Conservation (phyloP, 2,888 invertebrate genomes). For the Xestia xanthographa region DNA sequence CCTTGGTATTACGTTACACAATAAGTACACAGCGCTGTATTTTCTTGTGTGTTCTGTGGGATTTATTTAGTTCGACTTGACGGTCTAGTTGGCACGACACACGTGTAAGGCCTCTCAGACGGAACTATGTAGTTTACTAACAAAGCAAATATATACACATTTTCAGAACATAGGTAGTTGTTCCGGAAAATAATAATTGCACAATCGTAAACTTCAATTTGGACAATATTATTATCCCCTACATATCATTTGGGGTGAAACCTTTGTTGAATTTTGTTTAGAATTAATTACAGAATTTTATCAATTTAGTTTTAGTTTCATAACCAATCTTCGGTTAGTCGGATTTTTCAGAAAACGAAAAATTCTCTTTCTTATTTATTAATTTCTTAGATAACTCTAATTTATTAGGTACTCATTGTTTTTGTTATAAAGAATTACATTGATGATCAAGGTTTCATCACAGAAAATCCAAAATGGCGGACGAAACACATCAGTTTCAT, state of each 20-base stretch:
- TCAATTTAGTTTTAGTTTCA: background rate
- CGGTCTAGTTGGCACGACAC: constrained; percentile 34
- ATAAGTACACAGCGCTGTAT: constrained; percentile 64
- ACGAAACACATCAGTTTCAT: background rate
- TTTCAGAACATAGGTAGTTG: background rate
- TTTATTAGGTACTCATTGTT: background rate
- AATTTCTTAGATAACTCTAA: background rate
- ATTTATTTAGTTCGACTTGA: constrained; percentile 62
- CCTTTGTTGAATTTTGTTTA: background rate
- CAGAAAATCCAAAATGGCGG: constrained; percentile 18
- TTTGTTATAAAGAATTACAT: background rate
- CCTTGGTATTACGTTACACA: constrained; percentile 63
- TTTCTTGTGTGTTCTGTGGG: constrained; percentile 62
- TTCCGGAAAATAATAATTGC: background rate
- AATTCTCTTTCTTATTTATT: background rate
- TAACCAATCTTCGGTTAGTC: background rate
- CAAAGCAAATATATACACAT: background rate
- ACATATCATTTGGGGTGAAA: background rate
- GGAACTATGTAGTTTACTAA: constrained; percentile 25
- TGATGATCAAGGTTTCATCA: background rate
- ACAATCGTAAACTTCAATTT: background rate
- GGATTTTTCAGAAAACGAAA: background rate
- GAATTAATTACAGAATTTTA: background rate
- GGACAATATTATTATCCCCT: background rate
- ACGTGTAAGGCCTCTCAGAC: background rate